Percentiles rank a stretch among this genome's conserved stretches.
phyloP scores from a whole-genome alignment of 2,888 invertebrate species.

The Lysandra coridon region DNA sequence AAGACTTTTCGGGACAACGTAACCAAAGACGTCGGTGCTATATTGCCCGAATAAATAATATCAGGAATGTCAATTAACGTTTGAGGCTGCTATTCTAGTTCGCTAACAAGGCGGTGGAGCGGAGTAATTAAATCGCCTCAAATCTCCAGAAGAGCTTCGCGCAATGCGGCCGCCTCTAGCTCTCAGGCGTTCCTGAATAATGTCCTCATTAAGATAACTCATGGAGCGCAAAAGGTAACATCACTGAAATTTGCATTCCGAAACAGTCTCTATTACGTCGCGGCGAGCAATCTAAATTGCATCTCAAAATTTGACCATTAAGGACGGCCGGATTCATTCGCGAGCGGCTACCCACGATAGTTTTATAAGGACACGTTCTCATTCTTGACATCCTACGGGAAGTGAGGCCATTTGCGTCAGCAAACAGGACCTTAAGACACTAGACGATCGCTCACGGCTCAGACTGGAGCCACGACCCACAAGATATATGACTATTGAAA shows the following conservation, averaged over 20 bases:
- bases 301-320: slow-evolving; percentile 42
- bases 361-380: slow-evolving; percentile 78
- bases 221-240: slow-evolving; percentile 53
- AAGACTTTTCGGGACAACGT: not conserved
- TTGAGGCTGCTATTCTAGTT: slow-evolving; percentile 29
- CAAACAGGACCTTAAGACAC: slow-evolving; percentile 63
- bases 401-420: slow-evolving; percentile 71
- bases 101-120: slow-evolving; percentile 56
- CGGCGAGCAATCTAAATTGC: slow-evolving; percentile 37
- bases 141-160: slow-evolving; percentile 50
- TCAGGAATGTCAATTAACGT: slow-evolving; percentile 23
- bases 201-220: slow-evolving; percentile 70
- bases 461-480: slow-evolving; percentile 46
- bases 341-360: slow-evolving; percentile 46
- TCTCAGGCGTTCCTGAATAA: slow-evolving; percentile 65
- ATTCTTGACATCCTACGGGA: slow-evolving; percentile 79
- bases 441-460: slow-evolving; percentile 71
- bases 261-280: slow-evolving; percentile 35
- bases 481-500: slow-evolving; percentile 55
- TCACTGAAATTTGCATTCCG: slow-evolving; percentile 43
- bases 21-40: not conserved
- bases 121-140: slow-evolving; percentile 60
- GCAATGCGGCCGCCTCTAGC: slow-evolving; percentile 46
- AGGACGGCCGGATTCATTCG: slow-evolving; percentile 42
- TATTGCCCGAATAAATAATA: slow-evolving; percentile 25